Evolutionary conservation across 2,113 vertebrate genomes (phyloP).

Genomic region (Gracilinanus agilis): DNA sequence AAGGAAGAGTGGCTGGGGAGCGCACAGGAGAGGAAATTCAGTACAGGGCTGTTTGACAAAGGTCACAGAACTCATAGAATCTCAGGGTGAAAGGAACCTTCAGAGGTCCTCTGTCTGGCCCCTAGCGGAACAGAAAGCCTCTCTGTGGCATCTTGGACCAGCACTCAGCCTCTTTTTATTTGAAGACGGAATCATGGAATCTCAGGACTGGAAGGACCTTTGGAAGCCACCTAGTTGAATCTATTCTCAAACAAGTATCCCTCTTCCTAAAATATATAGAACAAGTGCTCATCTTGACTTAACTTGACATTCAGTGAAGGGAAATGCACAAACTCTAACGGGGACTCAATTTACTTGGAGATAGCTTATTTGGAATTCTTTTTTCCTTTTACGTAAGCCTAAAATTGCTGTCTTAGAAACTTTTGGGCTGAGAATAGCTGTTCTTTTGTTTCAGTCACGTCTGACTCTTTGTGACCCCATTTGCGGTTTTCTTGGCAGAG

Average conservation of each 20-base stretch:
- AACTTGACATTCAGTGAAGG: neutral
- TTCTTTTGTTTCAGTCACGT: neutral
- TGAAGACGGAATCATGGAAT: neutral
- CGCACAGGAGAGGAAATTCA: neutral
- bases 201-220: neutral
- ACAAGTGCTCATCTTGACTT: neutral
- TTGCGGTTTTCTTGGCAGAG: too few species aligned
- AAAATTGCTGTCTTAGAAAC: neutral
- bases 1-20: slow-evolving; percentile 23
- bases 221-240: neutral
- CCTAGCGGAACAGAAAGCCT: neutral
- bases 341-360: neutral
- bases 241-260: neutral
- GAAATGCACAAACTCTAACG: neutral
- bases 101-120: neutral
- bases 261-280: neutral
- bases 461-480: too few species aligned
- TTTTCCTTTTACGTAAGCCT: neutral
- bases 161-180: neutral
- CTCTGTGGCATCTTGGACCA: neutral
- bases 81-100: neutral
- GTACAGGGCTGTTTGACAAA: neutral
- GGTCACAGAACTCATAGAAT: neutral
- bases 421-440: neutral
- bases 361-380: neutral